Base-by-base conservation (phyloP, 2,113 vertebrate species). In the Dissostichus mawsoni region DNA sequence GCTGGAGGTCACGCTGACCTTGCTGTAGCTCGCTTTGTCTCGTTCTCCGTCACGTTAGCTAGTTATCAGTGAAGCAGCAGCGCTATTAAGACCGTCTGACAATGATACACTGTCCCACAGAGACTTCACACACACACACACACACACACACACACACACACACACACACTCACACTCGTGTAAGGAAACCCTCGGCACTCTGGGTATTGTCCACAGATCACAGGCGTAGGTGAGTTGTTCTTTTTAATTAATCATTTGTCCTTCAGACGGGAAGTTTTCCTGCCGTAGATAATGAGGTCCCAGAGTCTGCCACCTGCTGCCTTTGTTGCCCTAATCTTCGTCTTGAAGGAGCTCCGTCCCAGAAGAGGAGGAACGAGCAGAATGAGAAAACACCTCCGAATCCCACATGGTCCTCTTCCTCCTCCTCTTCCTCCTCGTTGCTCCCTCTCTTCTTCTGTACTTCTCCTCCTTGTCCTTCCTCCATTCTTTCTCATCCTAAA, bases 191-290 rank as follows among this genome's bases (percentile, higher is more conserved):
- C 78, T 63, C n/a, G 33, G 84, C 85, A 77, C 74, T 69, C 80
- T 76, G 82, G 90, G 90, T 92, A 90, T 92, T 92, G 90, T 91
- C 90, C 90, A 89, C 74, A 90, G 90, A 93, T 94, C 87, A 90
- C 86, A 92, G 89, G 82, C 84, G 84, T 74, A 92, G 93, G 90
- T 93, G 91, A 92, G 90, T 89, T 93, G 89, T 94, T 95, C 90
- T 93, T 93, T 93, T 94, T 95, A 94, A 95, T 95, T 86, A 95
- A 93, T 92, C 85, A 77, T 94, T 94, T 92, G 95, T 95, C 94
- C 95, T 95, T 95, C 93, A 94, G 89, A 94, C 87, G 84, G 73
- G 76, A 87, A 93, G 89, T 93, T 94, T 94, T 62, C 61, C 23
- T 74, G 78, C 89, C 86, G 85, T 80, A 93, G 93, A 95, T 95